A percentile compares a stretch with the other conserved stretches of the same genome.
These are phyloP conservation scores for Dolichopus griseipennis DNA, from an alignment of 2,888 invertebrate genomes.

Conservation along the genomic window DNA sequence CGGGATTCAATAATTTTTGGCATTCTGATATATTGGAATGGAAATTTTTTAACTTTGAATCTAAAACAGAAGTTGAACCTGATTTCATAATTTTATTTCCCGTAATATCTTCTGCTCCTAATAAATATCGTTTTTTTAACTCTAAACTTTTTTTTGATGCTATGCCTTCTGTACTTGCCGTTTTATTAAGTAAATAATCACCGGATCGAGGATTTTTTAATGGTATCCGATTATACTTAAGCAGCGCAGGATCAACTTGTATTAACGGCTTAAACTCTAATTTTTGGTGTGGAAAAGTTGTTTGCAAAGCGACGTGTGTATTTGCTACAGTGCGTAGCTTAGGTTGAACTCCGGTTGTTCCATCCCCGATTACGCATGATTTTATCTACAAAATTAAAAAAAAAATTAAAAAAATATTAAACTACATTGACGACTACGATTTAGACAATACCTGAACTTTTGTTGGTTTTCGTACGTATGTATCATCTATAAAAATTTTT, in stretches of 20 bases:
- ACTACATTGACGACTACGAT: background rate
- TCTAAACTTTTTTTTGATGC: conserved; percentile 81
- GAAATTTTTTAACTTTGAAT: conserved; percentile 75
- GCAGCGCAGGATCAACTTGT: conserved; percentile 42
- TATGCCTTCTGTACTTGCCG: conserved; percentile 78
- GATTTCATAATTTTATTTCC: conserved; percentile 65
- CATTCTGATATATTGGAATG: conserved; percentile 80
- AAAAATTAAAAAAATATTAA: background rate
- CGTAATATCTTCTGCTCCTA: conserved; percentile 54
- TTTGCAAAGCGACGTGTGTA: conserved; percentile 25
- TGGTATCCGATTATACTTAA: conserved; percentile 39
- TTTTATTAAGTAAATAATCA: conserved; percentile 71
- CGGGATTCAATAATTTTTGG: conserved; percentile 75
- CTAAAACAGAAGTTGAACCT: conserved; percentile 73
- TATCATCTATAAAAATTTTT: conserved; percentile 64
- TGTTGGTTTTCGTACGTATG: conserved; percentile 51
- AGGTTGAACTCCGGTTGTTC: background rate
- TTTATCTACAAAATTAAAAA: conserved; percentile 34
- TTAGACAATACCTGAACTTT: conserved; percentile 54
- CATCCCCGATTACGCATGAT: conserved; percentile 32
- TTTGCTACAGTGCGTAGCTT: conserved; percentile 3
- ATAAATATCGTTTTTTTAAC: conserved; percentile 72
- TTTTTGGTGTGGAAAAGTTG: conserved; percentile 24
- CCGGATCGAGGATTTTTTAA: conserved; percentile 53
- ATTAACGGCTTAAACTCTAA: conserved; percentile 43